Conservation (phyloP, 2,113 vertebrate genomes). For the Dromiciops gliroides region DNA sequence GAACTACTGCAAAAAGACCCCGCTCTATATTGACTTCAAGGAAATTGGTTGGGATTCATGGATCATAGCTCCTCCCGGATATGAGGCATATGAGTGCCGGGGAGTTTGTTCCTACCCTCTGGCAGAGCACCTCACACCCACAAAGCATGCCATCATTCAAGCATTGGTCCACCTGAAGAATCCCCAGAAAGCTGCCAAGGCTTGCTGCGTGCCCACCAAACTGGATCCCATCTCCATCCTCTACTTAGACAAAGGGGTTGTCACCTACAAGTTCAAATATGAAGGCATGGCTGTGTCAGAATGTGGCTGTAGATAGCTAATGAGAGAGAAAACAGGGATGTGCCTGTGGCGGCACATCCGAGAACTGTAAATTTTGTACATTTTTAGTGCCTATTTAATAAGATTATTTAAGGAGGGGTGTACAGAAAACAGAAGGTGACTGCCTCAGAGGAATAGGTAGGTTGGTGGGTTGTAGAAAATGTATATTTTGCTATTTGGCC, state of each 20-base stretch:
- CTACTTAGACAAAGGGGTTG: constrained; percentile 95
- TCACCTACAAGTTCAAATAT: constrained; percentile 98
- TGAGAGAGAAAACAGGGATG: constrained; percentile 53
- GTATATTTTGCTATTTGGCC: constrained; percentile 75
- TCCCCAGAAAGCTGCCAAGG: constrained; percentile 92
- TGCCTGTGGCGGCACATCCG: constrained; percentile 80
- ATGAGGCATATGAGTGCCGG: constrained; percentile 95
- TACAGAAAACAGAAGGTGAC: constrained; percentile 82
- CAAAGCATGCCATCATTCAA: constrained; percentile 97
- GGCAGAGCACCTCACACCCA: constrained; percentile 95
- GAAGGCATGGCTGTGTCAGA: constrained; percentile 98
- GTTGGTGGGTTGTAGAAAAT: constrained; percentile 62
- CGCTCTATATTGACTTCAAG: constrained; percentile 96
- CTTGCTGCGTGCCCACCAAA: constrained; percentile 97
- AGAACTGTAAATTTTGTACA: constrained; percentile 89
- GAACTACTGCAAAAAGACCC: constrained; percentile 95
- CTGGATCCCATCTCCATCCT: constrained; percentile 97
- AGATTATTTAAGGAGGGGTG: constrained; percentile 88
- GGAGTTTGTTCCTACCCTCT: constrained; percentile 94
- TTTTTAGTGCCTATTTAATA: constrained; percentile 87
- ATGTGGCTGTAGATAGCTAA: constrained; percentile 96
- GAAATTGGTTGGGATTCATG: constrained; percentile 99
- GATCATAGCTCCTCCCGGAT: constrained; percentile 94
- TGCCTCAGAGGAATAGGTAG: constrained; percentile 69
- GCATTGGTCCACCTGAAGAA: constrained; percentile 94